Evolutionary conservation across 2,797 vertebrate genomes (phyloP).

Genomic region (Chaunax sp.): DNA sequence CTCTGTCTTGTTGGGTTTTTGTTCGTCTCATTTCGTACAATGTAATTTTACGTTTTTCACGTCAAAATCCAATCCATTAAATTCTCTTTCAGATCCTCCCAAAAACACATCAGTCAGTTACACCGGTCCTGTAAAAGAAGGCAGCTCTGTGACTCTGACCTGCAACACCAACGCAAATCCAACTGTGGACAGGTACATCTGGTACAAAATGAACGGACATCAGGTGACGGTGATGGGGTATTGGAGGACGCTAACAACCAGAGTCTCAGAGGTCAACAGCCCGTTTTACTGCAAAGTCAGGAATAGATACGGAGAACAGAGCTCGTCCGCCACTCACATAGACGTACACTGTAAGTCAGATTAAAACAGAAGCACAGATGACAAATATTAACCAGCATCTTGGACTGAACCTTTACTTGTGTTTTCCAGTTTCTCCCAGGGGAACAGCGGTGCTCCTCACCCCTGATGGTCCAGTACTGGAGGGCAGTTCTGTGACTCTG

Average conservation of each 20-base stretch:
- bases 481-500: slow-evolving; percentile 64
- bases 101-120: slow-evolving; percentile 60
- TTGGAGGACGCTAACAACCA: not conserved
- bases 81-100: slow-evolving; percentile 68
- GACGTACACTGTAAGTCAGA: slow-evolving; percentile 73
- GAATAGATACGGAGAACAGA: slow-evolving; percentile 69
- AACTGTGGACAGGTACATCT: slow-evolving; percentile 57
- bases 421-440: slow-evolving; percentile 71
- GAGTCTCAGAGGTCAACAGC: slow-evolving; percentile 44
- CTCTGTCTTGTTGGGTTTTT: no score
- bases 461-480: slow-evolving; percentile 47
- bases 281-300: slow-evolving; percentile 62
- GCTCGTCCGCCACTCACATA: slow-evolving; percentile 63
- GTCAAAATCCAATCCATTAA: not conserved
- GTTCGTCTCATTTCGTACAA: not conserved
- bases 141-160: slow-evolving; percentile 58
- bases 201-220: slow-evolving; percentile 63
- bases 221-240: slow-evolving; percentile 38
- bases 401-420: not conserved
- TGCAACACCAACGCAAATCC: slow-evolving; percentile 70
- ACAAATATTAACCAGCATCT: not conserved
- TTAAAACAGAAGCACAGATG: not conserved
- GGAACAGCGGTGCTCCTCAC: slow-evolving; percentile 48
- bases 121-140: slow-evolving; percentile 56
- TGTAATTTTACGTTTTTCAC: not conserved